Evolutionary conservation across 1,140 invertebrate species (phyloP), one percentile per base, ranked within the genome.

Genomic region (Orchestia grillus): DNA sequence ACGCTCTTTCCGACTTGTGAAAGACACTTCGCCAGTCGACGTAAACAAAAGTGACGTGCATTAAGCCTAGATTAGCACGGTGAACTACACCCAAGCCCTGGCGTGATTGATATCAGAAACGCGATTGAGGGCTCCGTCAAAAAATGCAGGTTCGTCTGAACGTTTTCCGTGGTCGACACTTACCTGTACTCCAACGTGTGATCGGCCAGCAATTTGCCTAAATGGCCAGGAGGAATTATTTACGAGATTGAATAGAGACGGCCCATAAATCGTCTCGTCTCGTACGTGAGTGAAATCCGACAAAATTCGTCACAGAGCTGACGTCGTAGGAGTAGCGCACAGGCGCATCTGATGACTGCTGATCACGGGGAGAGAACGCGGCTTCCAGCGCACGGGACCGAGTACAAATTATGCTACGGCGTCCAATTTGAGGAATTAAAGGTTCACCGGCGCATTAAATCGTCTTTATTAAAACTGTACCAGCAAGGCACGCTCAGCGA

Each of bases 401-500:
- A 3, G 62, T 77, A 77, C 36, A 77, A 77, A 77, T 77, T 77
- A 77, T 77, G 62, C 62, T 77, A 77, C 62, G 28, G 28, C 62
- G 36, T 8, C 62, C 28, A 77, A 77, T 77, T 77, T 77, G 11
- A 77, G 62, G 62, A 77, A 77, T 77, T 36, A 77, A 77, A 77
- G 62, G 62, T 77, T 77, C 62, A 77, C 62, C 62, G 36, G 62
- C 62, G 62, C 62, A 77, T 77, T 77, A 77, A 77, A 77, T 77
- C 62, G 62, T 77, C 62, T 77, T 77, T 77, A 77, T 77, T 77
- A 77, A 77, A 77, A 77, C 62, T 77, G 62, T 77, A 77, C 62
- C 62, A 77, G 62, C 62, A 77, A 19, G 62, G 62, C 62, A 77
- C 62, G 36, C 62, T 77, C 62, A 77, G 62, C 62, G 62, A 8